Base-by-base conservation (phyloP, 2,888 invertebrate genomes). In the Slavum lentiscoides region DNA sequence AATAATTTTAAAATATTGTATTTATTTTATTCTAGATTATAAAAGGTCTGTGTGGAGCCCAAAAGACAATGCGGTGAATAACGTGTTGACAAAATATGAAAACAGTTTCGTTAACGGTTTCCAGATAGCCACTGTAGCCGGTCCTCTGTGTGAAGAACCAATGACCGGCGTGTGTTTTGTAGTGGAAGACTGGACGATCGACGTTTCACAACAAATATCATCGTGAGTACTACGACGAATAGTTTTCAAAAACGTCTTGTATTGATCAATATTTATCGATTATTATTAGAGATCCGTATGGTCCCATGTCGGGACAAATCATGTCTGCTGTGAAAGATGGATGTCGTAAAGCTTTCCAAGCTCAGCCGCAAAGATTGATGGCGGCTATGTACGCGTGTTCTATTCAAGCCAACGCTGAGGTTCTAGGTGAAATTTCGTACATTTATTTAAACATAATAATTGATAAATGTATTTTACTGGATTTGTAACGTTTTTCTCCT, bases 71-170 rank as follows among this genome's bases (percentile, higher is more conserved):
- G 66, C 7, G 3, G 13, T 37, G 11, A 75, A 83, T 19, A 84
- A 84, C 74, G 74, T 83, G 2, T 84, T 85, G 23, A 83, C 84
- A 21, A 85, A 86, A 55, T 87, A 86, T 86, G 94, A 94, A 85
- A 92, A 92, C 85, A 92, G 92, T 86, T 92, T 96, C 85, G 89
- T 95, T 6, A 94, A 93, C 87, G 96, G 95, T 13, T 92, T 96
- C 87, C 93, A 95, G 89, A 87, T 96, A 87, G 94, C 94, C 9
- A 91, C 95, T 43, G 87, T 93, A 76, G 91, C 95, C 64, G 99
- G 99, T 0, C 98, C 98, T 0, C 87, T 99, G 67, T 99, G 98
- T 87, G 97, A 97, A 85, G 99, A 99, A 86, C 97, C 97, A 2
- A 92, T 99, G 92, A 93, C 93, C 88, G 98, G 98, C 1, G 96